Evolutionary conservation across 2,888 invertebrate genomes (phyloP).

Genomic region (Ichneumon xanthorius): DNA sequence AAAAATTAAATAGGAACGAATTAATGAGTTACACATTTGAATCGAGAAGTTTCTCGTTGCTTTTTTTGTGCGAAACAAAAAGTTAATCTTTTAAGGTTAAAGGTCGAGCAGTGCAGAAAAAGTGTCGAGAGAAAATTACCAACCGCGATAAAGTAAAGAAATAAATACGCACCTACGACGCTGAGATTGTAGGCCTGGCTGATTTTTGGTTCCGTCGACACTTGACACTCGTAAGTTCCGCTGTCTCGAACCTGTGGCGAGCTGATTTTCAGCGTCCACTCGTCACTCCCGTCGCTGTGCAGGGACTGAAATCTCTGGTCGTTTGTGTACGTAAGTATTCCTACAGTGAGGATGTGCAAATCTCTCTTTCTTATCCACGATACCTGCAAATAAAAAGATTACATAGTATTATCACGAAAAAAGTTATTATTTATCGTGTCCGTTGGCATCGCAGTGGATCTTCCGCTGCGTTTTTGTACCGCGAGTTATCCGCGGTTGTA

Average conservation of each 20-base stretch:
- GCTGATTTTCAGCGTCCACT: slow-evolving; percentile 90
- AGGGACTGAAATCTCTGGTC: slow-evolving; percentile 90
- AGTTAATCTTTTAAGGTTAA: no score
- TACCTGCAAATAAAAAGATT: slow-evolving; percentile 86
- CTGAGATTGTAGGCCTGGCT: slow-evolving; percentile 91
- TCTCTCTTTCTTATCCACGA: slow-evolving; percentile 95
- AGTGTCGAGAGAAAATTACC: neutral
- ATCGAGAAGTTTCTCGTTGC: no score
- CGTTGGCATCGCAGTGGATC: no score
- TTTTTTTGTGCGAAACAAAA: no score
- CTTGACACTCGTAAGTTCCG: slow-evolving; percentile 91
- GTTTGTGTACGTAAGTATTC: slow-evolving; percentile 90
- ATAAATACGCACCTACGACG: slow-evolving; percentile 89
- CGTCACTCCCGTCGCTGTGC: slow-evolving; percentile 90
- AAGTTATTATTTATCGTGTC: no score
- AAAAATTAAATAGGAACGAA: no score
- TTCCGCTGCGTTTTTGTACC: no score
- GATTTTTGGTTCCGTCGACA: slow-evolving; percentile 92
- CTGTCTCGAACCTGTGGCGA: slow-evolving; percentile 90
- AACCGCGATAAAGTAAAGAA: neutral
- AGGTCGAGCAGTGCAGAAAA: neutral
- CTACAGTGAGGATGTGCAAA: slow-evolving; percentile 91
- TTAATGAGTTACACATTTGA: no score
- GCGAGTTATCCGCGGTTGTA: no score
- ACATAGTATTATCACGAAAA: no score